Evolutionary conservation across 2,113 vertebrate species (phyloP), one percentile per base, ranked within the genome.

Genomic region (Fulmarus glacialis): DNA sequence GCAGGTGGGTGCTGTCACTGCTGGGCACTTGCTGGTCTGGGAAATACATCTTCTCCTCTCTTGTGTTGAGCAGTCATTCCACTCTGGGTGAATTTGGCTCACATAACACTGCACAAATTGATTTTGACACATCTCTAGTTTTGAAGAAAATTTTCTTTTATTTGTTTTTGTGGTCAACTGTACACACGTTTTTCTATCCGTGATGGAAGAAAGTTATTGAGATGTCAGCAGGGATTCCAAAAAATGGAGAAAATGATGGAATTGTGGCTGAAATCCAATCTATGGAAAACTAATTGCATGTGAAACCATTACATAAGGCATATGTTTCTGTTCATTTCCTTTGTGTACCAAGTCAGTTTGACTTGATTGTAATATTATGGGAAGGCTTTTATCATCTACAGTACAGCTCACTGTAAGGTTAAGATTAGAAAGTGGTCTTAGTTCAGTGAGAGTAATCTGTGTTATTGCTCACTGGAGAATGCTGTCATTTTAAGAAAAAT

Each of bases 261-360:
- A 93, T 48, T 60, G 64, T 95, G 89, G 87, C 87, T 67, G 91
- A 89, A 87, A 74, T 94, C 38, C 80, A 91, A 21, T 9, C 34
- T 75, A 47, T 26, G 79, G 48, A 87, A 95, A 96, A 71, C 29
- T 82, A 94, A 93, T 96, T 87, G 63, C 80, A 74, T 34, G 21
- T 93, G 67, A 94, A 89, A 53, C 50, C 38, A 50, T 94, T 92
- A 94, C 71, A 77, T 82, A 72, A 89, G 56, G 56, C 81, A 68
- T 74, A 56, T 90, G 60, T 93, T 91, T 92, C 59, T 94, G 23
- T 55, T 91, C 12, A 93, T 95, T 95, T 95, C 78, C 93, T 96
- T 84, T 87, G 81, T 87, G 52, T 53, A 95, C 24, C n/a, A 79
- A 87, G 59, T 93, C 52, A 87, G 21, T 56, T 59, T 80, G 68